Conservation (phyloP, 2,113 vertebrate genomes). For the Sus scrofa region DNA sequence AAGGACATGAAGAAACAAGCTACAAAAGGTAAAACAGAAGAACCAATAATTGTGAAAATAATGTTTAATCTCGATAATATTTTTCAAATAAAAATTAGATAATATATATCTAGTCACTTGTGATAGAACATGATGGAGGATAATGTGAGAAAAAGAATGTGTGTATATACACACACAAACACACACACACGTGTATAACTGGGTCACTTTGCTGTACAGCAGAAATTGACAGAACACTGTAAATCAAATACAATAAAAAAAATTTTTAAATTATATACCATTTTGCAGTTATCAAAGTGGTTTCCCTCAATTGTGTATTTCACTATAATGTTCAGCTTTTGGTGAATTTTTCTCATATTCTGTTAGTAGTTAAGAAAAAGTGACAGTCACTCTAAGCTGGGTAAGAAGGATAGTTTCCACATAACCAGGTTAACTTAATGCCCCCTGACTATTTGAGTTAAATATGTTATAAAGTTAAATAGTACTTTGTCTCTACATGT, state of each 20-base stretch:
- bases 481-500: conserved; percentile 1
- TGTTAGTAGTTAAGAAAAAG: neutral
- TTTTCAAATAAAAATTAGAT: conserved; percentile 33
- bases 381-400: neutral
- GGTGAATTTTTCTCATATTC: neutral
- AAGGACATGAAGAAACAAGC: neutral
- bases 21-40: neutral
- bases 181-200: too few relatives aligned
- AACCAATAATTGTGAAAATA: neutral
- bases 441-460: neutral
- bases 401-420: neutral
- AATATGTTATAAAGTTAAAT: conserved; percentile 36
- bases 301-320: neutral
- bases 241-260: too few relatives aligned
- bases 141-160: too few relatives aligned
- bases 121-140: too few relatives aligned
- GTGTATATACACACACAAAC: too few relatives aligned
- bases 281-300: neutral
- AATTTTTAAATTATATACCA: too few relatives aligned
- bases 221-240: too few relatives aligned
- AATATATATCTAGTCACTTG: too few relatives aligned
- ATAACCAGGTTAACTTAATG: neutral
- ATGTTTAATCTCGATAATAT: neutral
- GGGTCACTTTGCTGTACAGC: too few relatives aligned
- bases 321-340: neutral